Base-by-base conservation (phyloP, 1,140 invertebrate genomes). In the Drosophila repleta region DNA sequence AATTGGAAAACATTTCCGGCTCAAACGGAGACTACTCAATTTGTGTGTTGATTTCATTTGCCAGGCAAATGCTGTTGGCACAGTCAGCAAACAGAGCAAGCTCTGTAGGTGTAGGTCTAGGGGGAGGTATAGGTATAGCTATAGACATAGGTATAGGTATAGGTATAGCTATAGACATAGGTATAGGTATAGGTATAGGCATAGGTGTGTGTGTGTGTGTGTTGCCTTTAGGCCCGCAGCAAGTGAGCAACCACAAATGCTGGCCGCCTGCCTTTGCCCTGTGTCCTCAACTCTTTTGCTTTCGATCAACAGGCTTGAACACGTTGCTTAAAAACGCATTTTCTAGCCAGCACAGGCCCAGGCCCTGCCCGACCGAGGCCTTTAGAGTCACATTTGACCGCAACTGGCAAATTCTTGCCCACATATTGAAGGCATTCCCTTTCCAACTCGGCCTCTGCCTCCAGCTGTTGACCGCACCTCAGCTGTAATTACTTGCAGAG, bases 261-360 rank as follows among this genome's bases (percentile, higher is more conserved):
- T 45, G 6, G 10, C 43, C 11, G 20, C 49, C 15, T 64, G 43
- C 10, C 20, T 52, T 15, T 64, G 52, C 52, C 18, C 35, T 13
- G 4, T 7, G 15, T 26, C 21, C 46, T 41, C 35, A 37, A 65
- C 39, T 35, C 32, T 58, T 49, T 49, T 65, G 52, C 70, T 41
- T 85, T 81, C 68, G 82, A 85, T 85, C 82, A 78, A 66, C 58
- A 72, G 15, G 24, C 52, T 18, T 32, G 45, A 15, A 13, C 61
- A 13, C 61, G 67, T 81, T 74, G 77, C 74, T 87, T 85, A 87
- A 81, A 85, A 87, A 82, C 66, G 82, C 67, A 85, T 87, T 87
- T 78, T 29, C 11, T 11, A 10, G 32, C 10, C 11, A 35, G 32
- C 0, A 2, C 29, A 32, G 29, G 29, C 7, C 7, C 29, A 35